Evolutionary conservation across 1,140 invertebrate species (phyloP).

Genomic region (Drosophila elegans): DNA sequence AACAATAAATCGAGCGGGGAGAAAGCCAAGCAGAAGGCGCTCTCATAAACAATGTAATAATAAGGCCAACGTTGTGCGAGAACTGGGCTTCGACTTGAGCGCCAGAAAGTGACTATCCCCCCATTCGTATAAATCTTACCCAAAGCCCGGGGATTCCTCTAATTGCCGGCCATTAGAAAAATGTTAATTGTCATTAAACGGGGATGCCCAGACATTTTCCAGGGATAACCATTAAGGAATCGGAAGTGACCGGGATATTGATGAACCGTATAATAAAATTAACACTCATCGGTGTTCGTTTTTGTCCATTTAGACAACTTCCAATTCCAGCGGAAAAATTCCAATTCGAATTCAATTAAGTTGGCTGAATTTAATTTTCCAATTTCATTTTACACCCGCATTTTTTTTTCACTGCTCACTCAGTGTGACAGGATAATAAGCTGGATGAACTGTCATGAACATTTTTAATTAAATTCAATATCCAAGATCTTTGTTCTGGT

Average conservation of each 20-base stretch:
- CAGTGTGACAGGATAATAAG: conserved; percentile 39
- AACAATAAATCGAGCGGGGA: conserved; percentile 70
- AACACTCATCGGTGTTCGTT: conserved; percentile 10
- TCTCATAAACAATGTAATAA: conserved; percentile 83
- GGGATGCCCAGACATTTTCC: background rate
- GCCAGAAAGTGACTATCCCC: conserved; percentile 15
- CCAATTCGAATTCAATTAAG: conserved; percentile 54
- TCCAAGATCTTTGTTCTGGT: conserved; percentile 24
- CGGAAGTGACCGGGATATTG: conserved; percentile 6
- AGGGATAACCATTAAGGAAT: conserved; percentile 11
- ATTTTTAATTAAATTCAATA: conserved; percentile 75
- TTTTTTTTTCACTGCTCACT: conserved; percentile 1
- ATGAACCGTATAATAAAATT: conserved; percentile 31
- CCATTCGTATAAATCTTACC: conserved; percentile 69
- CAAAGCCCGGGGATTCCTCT: conserved; percentile 60
- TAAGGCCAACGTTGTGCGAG: conserved; percentile 67
- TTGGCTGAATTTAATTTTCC: conserved; percentile 34
- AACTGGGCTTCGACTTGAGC: conserved; percentile 58
- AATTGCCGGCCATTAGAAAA: conserved; percentile 76
- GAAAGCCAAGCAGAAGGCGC: conserved; percentile 43
- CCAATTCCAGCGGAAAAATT: conserved; percentile 31
- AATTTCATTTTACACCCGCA: conserved; percentile 26
- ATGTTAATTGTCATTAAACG: conserved; percentile 74
- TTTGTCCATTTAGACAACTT: conserved; percentile 32
- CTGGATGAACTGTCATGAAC: conserved; percentile 47